phyloP scores from a whole-genome alignment of 2,113 vertebrate genomes.

The Mobula hypostoma region DNA sequence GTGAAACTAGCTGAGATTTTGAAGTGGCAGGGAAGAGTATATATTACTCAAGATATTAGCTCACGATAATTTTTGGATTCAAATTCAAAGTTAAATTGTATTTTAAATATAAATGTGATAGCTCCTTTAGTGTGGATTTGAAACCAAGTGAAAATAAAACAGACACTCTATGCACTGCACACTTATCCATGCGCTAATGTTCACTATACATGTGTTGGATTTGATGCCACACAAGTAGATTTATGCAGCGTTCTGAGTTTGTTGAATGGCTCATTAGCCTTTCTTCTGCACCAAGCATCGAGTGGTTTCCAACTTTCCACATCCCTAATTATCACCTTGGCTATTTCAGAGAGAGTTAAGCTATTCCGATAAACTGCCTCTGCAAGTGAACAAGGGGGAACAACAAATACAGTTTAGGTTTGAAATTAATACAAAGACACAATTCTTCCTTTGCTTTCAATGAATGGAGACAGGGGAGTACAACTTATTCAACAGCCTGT shows the following conservation, averaged over 20 bases:
- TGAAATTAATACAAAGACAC: constrained; percentile 35
- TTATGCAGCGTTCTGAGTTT: constrained; percentile 36
- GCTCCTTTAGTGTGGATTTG: neutral
- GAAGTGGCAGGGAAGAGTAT: neutral
- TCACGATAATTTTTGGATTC: neutral
- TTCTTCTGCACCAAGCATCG: constrained; percentile 31
- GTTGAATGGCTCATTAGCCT: constrained; percentile 37
- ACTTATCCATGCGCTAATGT: constrained; percentile 15
- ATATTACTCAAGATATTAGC: neutral
- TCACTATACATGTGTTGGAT: constrained; percentile 18
- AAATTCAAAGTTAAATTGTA: neutral
- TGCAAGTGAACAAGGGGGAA: constrained; percentile 26
- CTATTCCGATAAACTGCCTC: constrained; percentile 26
- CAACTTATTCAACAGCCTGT: constrained; percentile 33
- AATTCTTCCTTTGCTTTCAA: constrained; percentile 18
- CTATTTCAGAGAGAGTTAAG: constrained; percentile 35
- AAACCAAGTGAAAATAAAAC: neutral
- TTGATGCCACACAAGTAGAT: constrained; percentile 37
- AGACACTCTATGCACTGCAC: neutral
- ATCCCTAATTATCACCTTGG: constrained; percentile 38
- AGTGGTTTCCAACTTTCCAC: constrained; percentile 38
- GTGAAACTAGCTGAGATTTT: neutral
- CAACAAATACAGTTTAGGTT: constrained; percentile 37
- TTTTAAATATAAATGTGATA: neutral
- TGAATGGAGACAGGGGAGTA: constrained; percentile 32